Evolutionary conservation across 1,140 invertebrate species (phyloP).

Genomic region (Phenacoccus solenopsis): DNA sequence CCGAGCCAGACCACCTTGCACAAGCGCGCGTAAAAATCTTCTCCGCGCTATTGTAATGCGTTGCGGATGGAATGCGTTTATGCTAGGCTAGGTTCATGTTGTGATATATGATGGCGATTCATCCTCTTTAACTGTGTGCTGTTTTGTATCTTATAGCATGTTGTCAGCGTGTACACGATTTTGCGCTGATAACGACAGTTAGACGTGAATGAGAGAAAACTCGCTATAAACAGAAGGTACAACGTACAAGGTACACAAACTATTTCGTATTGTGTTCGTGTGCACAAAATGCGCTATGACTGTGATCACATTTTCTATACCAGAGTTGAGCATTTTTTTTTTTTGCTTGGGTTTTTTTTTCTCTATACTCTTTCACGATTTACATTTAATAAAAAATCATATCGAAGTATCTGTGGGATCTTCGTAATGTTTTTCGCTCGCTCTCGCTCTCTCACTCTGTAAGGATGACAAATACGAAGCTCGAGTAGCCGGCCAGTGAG

Average conservation of each 20-base stretch:
- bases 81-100: slow-evolving; percentile 2
- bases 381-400: background rate
- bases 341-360: too few relatives aligned
- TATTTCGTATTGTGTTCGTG: slow-evolving; percentile 10
- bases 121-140: background rate
- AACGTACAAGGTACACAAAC: background rate
- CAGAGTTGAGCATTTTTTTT: background rate
- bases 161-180: slow-evolving; percentile 15
- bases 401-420: background rate
- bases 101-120: slow-evolving; percentile 17
- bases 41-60: slow-evolving; percentile 9
- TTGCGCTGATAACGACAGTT: slow-evolving; percentile 16
- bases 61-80: slow-evolving; percentile 12
- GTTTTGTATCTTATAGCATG: background rate
- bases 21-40: background rate
- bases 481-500: too few relatives aligned
- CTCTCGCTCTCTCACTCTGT: too few relatives aligned
- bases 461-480: too few relatives aligned
- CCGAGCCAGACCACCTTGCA: slow-evolving; percentile 7
- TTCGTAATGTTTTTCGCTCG: too few relatives aligned
- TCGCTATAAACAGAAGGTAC: slow-evolving; percentile 6
- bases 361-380: background rate
- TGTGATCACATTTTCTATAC: slow-evolving; percentile 8
- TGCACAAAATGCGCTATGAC: background rate
- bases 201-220: slow-evolving; percentile 10